phyloP scores from a whole-genome alignment of 1,140 invertebrate species.

The Matsumurasca onukii region DNA sequence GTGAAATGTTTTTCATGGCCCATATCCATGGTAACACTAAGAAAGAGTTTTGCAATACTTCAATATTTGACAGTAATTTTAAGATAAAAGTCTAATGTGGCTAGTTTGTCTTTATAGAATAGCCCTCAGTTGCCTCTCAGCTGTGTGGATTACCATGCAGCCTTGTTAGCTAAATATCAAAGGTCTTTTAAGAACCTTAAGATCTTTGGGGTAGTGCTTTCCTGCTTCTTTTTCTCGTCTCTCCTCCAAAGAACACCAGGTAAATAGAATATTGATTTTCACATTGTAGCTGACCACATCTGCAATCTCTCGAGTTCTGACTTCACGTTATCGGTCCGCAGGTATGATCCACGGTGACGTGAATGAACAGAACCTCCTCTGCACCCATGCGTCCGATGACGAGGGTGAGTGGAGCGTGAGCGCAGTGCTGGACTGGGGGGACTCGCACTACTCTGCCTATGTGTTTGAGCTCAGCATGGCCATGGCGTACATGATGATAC shows the following conservation, averaged over 20 bases:
- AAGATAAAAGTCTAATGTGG: too few species aligned
- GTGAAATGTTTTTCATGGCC: too few species aligned
- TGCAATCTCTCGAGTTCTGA: not conserved
- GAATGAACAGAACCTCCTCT: slow-evolving; percentile 86
- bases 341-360: slow-evolving; percentile 87
- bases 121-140: too few species aligned
- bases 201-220: not conserved
- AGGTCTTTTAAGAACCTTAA: not conserved
- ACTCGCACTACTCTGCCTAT: slow-evolving; percentile 68
- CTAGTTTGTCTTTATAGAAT: too few species aligned
- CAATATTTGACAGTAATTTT: too few species aligned
- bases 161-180: not conserved
- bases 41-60: too few species aligned
- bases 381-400: slow-evolving; percentile 48
- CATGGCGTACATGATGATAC: slow-evolving; percentile 77
- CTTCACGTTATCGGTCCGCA: slow-evolving; percentile 41
- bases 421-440: slow-evolving; percentile 82
- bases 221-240: not conserved
- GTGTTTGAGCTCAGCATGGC: slow-evolving; percentile 83
- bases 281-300: not conserved
- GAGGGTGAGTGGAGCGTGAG: slow-evolving; percentile 52
- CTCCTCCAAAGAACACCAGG: not conserved
- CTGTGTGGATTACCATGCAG: too few species aligned
- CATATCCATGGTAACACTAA: too few species aligned
- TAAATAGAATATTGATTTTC: not conserved